Evolutionary conservation across 92 coral and sea anemone species (phyloP), one percentile per base, ranked within the genome.

Genomic region (Actinernus sp.): DNA sequence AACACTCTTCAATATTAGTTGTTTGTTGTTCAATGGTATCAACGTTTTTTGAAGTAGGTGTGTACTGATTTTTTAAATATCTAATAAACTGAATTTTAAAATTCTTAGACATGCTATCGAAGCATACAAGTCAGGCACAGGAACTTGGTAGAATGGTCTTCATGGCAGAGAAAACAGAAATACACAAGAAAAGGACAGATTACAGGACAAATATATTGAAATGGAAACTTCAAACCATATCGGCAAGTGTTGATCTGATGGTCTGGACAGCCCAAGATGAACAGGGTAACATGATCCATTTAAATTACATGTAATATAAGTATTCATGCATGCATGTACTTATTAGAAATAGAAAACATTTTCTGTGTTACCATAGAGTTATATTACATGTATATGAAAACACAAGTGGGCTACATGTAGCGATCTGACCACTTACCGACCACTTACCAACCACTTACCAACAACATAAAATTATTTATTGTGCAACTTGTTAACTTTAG

Each of bases 191-290:
- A 73, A 69, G 65, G 16, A 43, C 40, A 18, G 97, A 90, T 12
- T 57, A 72, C 3, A 61, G 64, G 22, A 70, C 69, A 16, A 58
- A 73, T 19, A 64, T 68, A 29, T 47, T 93, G 17, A 84, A 82
- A 36, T 93, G 97, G 98, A 93, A 91, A 57, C 87, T 90, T 51
- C 98, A 90, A 54, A 79, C 89, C 14, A 80, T 93, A 25, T 81
- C 98, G 20, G 92, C 98, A 14, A 86, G 98, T 51, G 83, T 91
- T 24, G 98, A 93, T 52, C 67, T 93, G 31, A 86, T 85, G 65
- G 97, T 93, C 8, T 91, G 98, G 98, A 78, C 97, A 41, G 84
- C 82, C 0, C 80, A 76, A 14, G 97, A 93, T 62, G 98, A 93
- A 38, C 90, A 88, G 58, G 92, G 92, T 85, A 45, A 8, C n/a